A percentile compares a stretch with the other conserved stretches of the same genome.
phyloP scores from a whole-genome alignment of 2,888 invertebrate genomes.

The Matsumyia berberina region DNA sequence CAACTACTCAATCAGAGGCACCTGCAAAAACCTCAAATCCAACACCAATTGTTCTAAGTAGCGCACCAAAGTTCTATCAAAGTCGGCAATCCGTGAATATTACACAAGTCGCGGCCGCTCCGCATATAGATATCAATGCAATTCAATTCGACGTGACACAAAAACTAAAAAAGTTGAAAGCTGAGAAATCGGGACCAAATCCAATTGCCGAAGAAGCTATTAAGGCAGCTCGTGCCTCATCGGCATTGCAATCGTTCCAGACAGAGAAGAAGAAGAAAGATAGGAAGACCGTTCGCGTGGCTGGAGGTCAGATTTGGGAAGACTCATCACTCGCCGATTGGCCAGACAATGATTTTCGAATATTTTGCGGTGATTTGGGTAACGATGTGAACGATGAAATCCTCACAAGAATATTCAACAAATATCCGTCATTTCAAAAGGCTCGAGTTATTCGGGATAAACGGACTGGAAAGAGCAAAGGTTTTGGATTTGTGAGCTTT shows the following conservation, averaged over 20 bases:
- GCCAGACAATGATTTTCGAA: conserved; percentile 99
- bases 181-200: conserved; percentile 87
- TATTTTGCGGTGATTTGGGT: conserved; percentile 99
- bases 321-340: conserved; percentile 96
- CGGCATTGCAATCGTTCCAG: conserved; percentile 86
- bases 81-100: conserved; percentile 85
- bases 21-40: conserved; percentile 78
- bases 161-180: conserved; percentile 87
- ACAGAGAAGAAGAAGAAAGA: conserved; percentile 85
- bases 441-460: conserved; percentile 98
- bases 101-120: conserved; percentile 80
- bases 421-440: conserved; percentile 95
- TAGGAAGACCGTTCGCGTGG: conserved; percentile 90
- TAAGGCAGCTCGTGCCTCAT: conserved; percentile 87
- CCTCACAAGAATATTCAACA: conserved; percentile 97
- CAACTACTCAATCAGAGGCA: conserved; percentile 74
- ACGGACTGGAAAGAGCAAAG: conserved; percentile 98
- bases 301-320: conserved; percentile 98
- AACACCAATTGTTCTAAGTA: conserved; percentile 88
- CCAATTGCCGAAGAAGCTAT: conserved; percentile 88
- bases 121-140: conserved; percentile 85
- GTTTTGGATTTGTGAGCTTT: conserved; percentile 99
- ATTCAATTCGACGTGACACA: conserved; percentile 86
- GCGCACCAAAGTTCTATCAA: conserved; percentile 89
- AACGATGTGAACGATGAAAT: conserved; percentile 99